Conservation (phyloP, 35 echinoderm and acorn worm genomes). For the Stichopus chloronotus region DNA sequence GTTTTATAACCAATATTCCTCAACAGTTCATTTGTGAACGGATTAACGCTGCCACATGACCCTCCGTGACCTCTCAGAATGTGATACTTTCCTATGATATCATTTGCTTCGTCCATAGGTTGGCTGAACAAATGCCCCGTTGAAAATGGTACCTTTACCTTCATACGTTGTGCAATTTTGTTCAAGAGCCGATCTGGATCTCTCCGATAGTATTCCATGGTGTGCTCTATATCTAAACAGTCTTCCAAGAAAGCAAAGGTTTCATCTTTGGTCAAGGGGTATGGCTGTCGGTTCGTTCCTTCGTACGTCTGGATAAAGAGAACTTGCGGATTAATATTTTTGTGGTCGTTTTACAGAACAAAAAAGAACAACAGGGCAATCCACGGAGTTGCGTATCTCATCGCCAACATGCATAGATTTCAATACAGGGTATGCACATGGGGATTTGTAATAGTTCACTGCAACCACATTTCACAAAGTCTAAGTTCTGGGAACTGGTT, state of each 20-base stretch:
- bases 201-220: background rate
- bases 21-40: conserved; percentile 14
- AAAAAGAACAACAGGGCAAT: no score
- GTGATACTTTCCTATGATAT: conserved; percentile 1
- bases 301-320: background rate
- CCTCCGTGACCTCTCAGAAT: conserved; percentile 25
- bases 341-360: no score
- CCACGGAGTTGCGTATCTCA: no score
- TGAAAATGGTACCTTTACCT: conserved; percentile 5
- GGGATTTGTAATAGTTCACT: no score
- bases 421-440: no score
- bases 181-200: background rate
- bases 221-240: background rate
- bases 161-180: conserved; percentile 4
- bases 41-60: background rate
- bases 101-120: conserved; percentile 6
- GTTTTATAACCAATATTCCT: conserved; percentile 25
- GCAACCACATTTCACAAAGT: no score
- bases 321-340: no score
- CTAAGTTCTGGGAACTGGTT: no score
- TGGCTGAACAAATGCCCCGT: background rate
- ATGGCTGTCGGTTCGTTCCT: conserved; percentile 10
- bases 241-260: conserved; percentile 14
- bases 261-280: conserved; percentile 6
- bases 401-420: no score